Conservation (phyloP, 2,797 vertebrate genomes). For the Megalops cyprinoides region DNA sequence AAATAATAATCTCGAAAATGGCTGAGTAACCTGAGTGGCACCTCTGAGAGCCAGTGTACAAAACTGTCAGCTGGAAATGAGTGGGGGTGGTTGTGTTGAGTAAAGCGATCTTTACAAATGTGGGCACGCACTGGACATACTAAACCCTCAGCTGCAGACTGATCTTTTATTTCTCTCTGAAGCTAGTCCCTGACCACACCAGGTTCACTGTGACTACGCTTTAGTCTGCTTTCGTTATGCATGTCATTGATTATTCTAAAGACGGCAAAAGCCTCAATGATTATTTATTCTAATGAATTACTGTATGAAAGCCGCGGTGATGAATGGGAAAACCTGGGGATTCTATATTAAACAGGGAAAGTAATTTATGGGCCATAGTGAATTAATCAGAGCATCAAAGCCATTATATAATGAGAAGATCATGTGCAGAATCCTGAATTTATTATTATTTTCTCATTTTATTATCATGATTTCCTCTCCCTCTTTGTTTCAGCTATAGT, state of each 20-base stretch:
- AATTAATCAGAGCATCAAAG: constrained; percentile 32
- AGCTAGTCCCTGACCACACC: neutral
- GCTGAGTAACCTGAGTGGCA: constrained; percentile 77
- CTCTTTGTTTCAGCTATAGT: neutral
- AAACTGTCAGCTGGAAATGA: neutral
- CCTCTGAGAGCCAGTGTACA: neutral
- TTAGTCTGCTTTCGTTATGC: neutral
- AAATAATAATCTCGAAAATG: constrained; percentile 87
- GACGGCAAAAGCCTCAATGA: neutral
- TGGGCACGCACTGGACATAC: neutral
- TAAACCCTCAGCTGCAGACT: neutral
- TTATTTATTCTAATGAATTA: constrained; percentile 14
- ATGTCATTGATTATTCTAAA: neutral
- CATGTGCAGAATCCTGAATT: constrained; percentile 11
- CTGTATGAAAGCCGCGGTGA: neutral
- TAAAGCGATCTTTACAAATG: neutral
- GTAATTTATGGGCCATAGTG: constrained; percentile 13
- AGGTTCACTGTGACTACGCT: neutral
- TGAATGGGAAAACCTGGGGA: neutral
- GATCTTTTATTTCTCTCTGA: neutral
- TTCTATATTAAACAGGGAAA: constrained; percentile 3
- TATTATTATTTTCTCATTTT: constrained; percentile 39
- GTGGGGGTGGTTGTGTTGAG: neutral
- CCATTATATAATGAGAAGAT: constrained; percentile 20
- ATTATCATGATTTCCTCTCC: constrained; percentile 4